Conservation (phyloP, 2,113 vertebrate genomes). For the Atherinomorus stipes region DNA sequence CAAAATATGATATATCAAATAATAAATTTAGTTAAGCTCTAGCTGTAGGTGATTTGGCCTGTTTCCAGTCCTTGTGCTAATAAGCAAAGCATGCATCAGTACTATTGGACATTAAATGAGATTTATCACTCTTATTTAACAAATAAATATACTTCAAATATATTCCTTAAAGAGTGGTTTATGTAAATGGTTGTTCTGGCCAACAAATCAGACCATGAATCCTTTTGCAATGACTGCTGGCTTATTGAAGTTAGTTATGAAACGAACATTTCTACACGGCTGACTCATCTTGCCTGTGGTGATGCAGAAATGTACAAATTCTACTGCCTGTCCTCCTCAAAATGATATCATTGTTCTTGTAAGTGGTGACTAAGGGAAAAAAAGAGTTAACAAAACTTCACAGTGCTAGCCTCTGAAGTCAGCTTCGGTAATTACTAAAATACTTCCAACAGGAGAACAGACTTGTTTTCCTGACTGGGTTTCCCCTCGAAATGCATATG, state of each 20-base stretch:
- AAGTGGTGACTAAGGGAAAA: constrained; percentile 22
- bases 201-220: no score
- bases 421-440: constrained; percentile 42
- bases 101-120: not conserved
- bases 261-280: constrained; percentile 11
- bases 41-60: not conserved
- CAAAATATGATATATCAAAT: no score
- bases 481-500: constrained; percentile 45
- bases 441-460: constrained; percentile 47
- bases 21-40: not conserved
- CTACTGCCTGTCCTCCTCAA: not conserved
- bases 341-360: constrained; percentile 31
- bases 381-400: constrained; percentile 24
- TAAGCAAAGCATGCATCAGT: not conserved
- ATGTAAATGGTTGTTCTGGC: no score
- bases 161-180: no score
- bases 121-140: no score
- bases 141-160: no score
- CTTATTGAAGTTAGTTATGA: constrained; percentile 6
- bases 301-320: constrained; percentile 24
- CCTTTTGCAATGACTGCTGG: not conserved
- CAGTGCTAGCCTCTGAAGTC: constrained; percentile 21
- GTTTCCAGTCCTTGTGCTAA: not conserved
- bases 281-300: constrained; percentile 14
- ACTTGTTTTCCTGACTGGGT: constrained; percentile 50